phyloP scores from a whole-genome alignment of 2,797 vertebrate genomes.

The Sebastes variabilis region DNA sequence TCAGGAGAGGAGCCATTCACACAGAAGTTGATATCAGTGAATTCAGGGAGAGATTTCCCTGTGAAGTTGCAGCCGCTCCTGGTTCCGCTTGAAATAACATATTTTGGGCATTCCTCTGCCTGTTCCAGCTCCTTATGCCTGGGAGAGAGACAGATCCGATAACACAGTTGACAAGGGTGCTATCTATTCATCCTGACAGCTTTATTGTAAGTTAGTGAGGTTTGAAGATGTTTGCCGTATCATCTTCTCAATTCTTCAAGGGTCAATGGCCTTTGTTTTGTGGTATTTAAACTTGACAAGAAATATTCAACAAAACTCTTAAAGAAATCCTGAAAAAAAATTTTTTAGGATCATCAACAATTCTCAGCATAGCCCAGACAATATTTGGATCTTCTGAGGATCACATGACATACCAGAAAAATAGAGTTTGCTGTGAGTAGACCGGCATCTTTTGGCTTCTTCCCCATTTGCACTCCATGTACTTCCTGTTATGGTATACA shows the following conservation, averaged over 20 bases:
- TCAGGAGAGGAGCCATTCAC: slow-evolving; percentile 75
- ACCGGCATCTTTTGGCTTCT: slow-evolving; percentile 23
- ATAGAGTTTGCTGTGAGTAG: slow-evolving; percentile 58
- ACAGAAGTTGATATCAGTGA: slow-evolving; percentile 78
- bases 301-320: neutral
- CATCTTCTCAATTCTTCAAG: neutral
- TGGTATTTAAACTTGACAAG: neutral
- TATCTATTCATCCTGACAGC: neutral
- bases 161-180: neutral
- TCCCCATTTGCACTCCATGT: slow-evolving; percentile 76
- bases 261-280: neutral
- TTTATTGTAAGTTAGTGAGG: neutral
- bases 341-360: neutral
- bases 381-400: neutral
- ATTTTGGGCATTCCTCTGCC: slow-evolving; percentile 73
- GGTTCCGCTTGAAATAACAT: slow-evolving; percentile 31
- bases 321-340: neutral
- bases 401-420: slow-evolving; percentile 75
- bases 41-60: slow-evolving; percentile 57
- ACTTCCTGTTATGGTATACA: slow-evolving; percentile 72
- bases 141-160: neutral
- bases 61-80: slow-evolving; percentile 76
- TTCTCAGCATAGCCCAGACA: neutral
- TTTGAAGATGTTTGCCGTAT: neutral
- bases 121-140: slow-evolving; percentile 74